Conservation (phyloP, 2,888 invertebrate species). For the Drosophila siamana region DNA sequence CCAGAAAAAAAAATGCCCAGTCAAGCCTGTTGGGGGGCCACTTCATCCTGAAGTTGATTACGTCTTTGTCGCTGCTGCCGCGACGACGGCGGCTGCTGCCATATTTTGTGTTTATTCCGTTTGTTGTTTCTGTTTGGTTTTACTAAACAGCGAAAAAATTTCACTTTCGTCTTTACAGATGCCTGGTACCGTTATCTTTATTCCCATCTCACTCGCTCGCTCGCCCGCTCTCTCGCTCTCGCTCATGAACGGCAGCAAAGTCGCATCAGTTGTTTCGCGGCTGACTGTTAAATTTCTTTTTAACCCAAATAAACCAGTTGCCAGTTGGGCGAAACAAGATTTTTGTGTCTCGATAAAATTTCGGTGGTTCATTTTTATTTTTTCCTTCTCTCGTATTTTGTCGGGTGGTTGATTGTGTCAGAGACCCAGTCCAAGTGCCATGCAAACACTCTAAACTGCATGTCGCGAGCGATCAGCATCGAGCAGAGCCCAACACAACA, state of each 20-base stretch:
- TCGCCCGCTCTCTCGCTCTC: background rate
- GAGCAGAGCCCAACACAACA: constrained; percentile 18
- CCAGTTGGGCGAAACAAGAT: constrained; percentile 57
- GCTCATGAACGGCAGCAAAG: constrained; percentile 22
- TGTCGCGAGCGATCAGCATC: constrained; percentile 42
- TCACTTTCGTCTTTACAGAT: constrained; percentile 74
- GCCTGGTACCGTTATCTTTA: constrained; percentile 65
- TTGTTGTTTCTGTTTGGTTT: constrained; percentile 29
- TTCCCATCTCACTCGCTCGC: background rate
- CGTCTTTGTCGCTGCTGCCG: constrained; percentile 63
- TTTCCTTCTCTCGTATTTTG: constrained; percentile 11
- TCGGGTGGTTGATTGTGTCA: constrained; percentile 54
- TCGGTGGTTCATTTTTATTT: constrained; percentile 24
- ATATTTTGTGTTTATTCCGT: constrained; percentile 44
- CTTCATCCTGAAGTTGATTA: constrained; percentile 82
- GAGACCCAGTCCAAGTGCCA: constrained; percentile 60
- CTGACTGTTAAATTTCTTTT: constrained; percentile 73
- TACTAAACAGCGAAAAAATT: constrained; percentile 54
- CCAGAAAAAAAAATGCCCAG: constrained; percentile 55
- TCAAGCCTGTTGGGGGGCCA: constrained; percentile 72
- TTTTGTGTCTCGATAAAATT: constrained; percentile 45
- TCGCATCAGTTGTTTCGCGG: constrained; percentile 46
- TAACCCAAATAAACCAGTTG: constrained; percentile 80
- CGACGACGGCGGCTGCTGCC: constrained; percentile 52
- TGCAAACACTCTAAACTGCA: constrained; percentile 60